phyloP scores from a whole-genome alignment of 2,888 invertebrate species.

The Oscheius myriophilus region DNA sequence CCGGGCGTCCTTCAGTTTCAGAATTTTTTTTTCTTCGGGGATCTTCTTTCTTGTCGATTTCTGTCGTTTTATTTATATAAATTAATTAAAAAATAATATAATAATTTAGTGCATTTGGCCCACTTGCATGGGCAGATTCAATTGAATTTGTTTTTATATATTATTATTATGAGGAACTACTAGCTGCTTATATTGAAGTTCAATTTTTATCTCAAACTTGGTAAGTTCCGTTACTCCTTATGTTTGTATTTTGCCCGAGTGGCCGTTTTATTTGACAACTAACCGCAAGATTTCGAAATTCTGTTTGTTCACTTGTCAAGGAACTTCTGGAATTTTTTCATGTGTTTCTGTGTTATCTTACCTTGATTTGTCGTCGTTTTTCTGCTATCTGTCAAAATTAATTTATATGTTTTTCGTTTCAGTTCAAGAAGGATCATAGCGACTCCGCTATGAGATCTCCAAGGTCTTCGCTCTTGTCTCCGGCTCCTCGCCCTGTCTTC shows the following conservation, averaged over 20 bases:
- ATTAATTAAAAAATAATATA: not conserved
- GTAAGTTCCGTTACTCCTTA: no score
- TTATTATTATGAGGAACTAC: no score
- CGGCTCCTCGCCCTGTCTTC: slow-evolving; percentile 4
- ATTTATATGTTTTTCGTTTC: slow-evolving; percentile 7
- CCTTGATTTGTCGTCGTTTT: no score
- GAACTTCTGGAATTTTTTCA: no score
- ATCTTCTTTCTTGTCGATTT: not conserved
- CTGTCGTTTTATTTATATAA: not conserved
- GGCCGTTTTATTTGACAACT: not conserved
- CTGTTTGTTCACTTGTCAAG: not conserved
- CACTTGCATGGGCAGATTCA: no score
- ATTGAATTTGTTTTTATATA: not conserved
- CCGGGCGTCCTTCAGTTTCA: no score
- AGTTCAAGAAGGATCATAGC: not conserved
- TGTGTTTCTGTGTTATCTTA: no score
- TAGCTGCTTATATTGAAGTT: no score
- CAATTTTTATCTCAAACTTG: no score
- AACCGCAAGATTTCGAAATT: not conserved
- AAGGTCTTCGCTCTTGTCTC: not conserved
- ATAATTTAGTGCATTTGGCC: no score
- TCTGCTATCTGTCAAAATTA: no score
- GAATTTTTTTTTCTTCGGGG: not conserved
- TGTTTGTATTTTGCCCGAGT: not conserved
- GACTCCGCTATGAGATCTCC: not conserved